Evolutionary conservation across 2,888 invertebrate species (phyloP).

Genomic region (Thymelicus sylvestris): DNA sequence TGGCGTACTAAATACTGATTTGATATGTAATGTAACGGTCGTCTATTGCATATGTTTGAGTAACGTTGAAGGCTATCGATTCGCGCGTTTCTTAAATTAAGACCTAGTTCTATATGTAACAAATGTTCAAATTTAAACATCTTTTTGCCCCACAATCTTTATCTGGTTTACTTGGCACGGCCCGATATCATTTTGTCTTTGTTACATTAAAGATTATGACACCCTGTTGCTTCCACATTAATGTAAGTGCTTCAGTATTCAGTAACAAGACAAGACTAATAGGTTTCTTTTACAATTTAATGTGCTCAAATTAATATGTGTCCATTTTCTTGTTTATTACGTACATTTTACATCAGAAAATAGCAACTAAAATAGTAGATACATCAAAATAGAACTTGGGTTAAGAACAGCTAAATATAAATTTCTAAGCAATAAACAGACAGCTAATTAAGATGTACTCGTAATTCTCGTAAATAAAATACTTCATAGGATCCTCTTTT

Average conservation of each 20-base stretch:
- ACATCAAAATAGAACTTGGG: too few species aligned
- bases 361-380: too few species aligned
- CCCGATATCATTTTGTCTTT: conserved; percentile 23
- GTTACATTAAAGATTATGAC: conserved; percentile 29
- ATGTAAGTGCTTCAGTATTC: conserved; percentile 6
- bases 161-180: conserved; percentile 19
- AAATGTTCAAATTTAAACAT: background rate
- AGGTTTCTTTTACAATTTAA: background rate
- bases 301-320: background rate
- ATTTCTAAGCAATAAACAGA: too few species aligned
- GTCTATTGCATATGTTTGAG: conserved; percentile 7
- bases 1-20: conserved; percentile 7
- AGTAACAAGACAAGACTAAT: background rate
- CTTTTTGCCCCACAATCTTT: conserved; percentile 1
- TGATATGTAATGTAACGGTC: conserved; percentile 7
- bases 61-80: conserved; percentile 19
- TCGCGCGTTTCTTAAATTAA: background rate
- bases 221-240: conserved; percentile 11
- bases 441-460: too few species aligned
- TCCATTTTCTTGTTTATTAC: background rate
- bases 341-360: background rate
- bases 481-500: too few species aligned
- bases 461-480: too few species aligned
- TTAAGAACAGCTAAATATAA: too few species aligned
- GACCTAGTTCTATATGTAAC: background rate